phyloP scores from a whole-genome alignment of 2,113 vertebrate species.

The Lamprotornis superbus region DNA sequence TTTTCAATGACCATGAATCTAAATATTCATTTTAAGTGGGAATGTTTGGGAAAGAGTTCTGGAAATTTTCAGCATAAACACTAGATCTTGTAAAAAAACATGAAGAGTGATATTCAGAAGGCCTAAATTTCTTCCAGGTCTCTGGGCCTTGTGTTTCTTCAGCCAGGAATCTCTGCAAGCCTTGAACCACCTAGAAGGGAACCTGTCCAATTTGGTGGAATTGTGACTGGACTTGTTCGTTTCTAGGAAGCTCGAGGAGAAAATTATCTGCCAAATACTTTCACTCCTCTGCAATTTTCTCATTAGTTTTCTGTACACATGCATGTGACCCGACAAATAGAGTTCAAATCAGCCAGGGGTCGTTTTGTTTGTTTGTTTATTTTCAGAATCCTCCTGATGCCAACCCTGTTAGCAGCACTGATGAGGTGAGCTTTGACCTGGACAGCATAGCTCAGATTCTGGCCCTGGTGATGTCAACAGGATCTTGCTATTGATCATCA shows the following conservation, averaged over 20 bases:
- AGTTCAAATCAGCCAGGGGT: not conserved
- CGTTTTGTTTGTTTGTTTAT: not conserved
- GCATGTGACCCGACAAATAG: not conserved
- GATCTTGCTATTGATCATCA: not conserved
- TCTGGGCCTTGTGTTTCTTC: not conserved
- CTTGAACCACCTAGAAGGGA: not conserved
- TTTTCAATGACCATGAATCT: slow-evolving; percentile 42
- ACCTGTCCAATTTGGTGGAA: not conserved
- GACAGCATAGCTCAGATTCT: not conserved
- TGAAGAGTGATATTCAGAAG: not conserved
- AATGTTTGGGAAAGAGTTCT: slow-evolving; percentile 33
- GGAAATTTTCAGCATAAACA: slow-evolving; percentile 45
- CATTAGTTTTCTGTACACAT: not conserved
- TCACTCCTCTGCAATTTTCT: not conserved
- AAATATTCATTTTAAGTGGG: slow-evolving; percentile 53
- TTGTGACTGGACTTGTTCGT: not conserved
- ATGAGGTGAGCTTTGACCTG: not conserved
- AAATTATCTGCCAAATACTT: not conserved
- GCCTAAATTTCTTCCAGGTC: not conserved
- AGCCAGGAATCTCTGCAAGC: not conserved
- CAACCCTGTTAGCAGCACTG: not conserved
- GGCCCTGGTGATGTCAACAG: not conserved
- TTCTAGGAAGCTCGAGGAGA: slow-evolving; percentile 1
- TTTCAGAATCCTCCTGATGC: not conserved
- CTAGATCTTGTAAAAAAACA: not conserved